Percentiles rank a stretch among this genome's conserved stretches.
phyloP scores from a whole-genome alignment of 2,113 vertebrate species.

The Canis aureus region DNA sequence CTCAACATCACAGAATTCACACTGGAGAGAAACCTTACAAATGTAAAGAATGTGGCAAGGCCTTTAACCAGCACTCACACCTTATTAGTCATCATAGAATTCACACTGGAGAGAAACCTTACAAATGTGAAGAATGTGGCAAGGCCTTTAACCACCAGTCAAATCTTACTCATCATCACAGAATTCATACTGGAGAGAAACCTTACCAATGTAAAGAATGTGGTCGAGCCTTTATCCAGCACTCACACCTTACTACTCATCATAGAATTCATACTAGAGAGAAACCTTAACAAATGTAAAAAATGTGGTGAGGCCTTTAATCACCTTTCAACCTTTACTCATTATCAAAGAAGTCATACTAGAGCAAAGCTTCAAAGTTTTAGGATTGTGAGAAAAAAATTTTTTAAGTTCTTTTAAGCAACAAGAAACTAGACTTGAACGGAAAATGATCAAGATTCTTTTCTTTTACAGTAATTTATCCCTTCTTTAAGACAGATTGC shows the following conservation, averaged over 20 bases:
- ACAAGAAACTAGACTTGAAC: no score
- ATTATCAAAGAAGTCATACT: no score
- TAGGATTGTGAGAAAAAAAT: no score
- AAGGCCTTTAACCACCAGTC: background rate
- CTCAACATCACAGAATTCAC: background rate
- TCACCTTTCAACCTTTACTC: no score
- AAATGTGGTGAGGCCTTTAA: no score
- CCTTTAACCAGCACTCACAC: background rate
- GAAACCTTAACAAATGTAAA: background rate
- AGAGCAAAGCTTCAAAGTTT: no score
- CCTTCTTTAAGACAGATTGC: no score
- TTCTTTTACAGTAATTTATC: no score
- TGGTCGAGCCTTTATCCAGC: background rate
- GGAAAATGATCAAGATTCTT: no score
- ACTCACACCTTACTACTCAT: background rate
- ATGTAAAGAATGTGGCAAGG: background rate
- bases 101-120: background rate
- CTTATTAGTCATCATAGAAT: background rate
- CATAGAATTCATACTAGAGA: background rate
- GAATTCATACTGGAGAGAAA: background rate
- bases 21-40: background rate
- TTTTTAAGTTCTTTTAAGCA: no score
- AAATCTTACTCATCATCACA: background rate
- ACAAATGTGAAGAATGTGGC: background rate
- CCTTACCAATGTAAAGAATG: background rate